Percentiles rank a stretch among this genome's conserved stretches.
phyloP scores from a whole-genome alignment of 2,888 invertebrate genomes.

The Amphimallon solstitiale region DNA sequence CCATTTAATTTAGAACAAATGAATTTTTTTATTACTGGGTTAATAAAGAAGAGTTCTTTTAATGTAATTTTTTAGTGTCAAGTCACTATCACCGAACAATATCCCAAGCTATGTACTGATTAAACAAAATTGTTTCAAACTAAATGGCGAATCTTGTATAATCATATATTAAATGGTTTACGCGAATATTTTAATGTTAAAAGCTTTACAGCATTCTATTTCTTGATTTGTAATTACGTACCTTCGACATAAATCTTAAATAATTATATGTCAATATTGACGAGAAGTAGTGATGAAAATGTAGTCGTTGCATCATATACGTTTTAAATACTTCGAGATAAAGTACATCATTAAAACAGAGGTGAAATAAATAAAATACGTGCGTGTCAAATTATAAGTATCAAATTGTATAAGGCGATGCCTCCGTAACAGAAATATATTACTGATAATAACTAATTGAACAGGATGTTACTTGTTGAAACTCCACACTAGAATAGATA shows the following conservation, averaged over 20 bases:
- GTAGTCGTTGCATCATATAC: slow-evolving; percentile 15
- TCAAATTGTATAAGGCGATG: no score
- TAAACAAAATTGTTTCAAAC: no score
- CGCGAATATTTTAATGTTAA: not conserved
- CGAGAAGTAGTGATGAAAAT: slow-evolving; percentile 21
- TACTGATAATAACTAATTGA: no score
- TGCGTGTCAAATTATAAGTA: slow-evolving; percentile 11
- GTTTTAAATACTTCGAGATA: not conserved
- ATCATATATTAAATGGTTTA: not conserved
- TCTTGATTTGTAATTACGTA: not conserved
- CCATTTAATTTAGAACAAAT: no score
- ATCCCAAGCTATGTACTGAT: no score
- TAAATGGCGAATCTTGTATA: not conserved
- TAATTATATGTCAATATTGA: not conserved
- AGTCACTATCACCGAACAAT: no score
- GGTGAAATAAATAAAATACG: not conserved
- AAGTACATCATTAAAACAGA: not conserved
- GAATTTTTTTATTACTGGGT: no score
- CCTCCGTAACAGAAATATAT: no score
- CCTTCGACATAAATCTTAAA: not conserved
- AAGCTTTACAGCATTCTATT: slow-evolving; percentile 14
- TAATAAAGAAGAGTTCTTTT: no score
- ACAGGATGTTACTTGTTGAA: no score
- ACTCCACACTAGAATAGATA: no score
- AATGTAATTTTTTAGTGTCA: no score